These are phyloP conservation scores for Pangasius larnaudii DNA, from an alignment of 2,797 vertebrate genomes.

Conservation along the genomic window DNA sequence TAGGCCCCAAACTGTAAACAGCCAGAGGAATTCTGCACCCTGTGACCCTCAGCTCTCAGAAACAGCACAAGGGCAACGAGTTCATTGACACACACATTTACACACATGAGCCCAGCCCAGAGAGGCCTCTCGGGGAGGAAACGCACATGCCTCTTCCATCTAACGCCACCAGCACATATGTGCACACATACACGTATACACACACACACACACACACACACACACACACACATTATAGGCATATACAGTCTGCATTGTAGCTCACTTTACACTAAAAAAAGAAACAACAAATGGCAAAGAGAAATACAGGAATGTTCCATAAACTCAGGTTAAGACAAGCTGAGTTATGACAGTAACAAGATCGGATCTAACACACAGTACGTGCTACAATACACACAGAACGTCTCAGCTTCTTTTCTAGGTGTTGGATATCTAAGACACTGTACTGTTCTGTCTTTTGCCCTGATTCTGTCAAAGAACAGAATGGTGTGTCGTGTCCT, in stretches of 20 bases:
- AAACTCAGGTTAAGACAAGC: constrained; percentile 29
- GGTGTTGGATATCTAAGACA: constrained; percentile 51
- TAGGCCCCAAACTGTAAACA: constrained; percentile 71
- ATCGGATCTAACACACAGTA: background rate
- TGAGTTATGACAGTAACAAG: constrained; percentile 12
- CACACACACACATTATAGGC: background rate
- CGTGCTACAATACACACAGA: background rate
- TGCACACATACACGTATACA: constrained; percentile 24
- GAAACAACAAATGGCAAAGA: constrained; percentile 2
- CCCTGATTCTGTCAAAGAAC: constrained; percentile 54
- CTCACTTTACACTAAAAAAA: background rate
- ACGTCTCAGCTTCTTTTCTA: constrained; percentile 35
- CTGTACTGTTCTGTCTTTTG: constrained; percentile 50
- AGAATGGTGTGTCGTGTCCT: constrained; percentile 36
- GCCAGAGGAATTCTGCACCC: constrained; percentile 81
- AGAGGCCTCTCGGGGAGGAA: constrained; percentile 77
- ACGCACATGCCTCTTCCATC: constrained; percentile 76
- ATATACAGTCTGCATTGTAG: background rate
- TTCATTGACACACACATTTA: constrained; percentile 65
- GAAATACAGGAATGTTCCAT: background rate
- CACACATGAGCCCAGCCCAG: constrained; percentile 33
- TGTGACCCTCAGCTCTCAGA: constrained; percentile 76
- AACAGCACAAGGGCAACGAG: constrained; percentile 78
- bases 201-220: constrained; percentile 36
- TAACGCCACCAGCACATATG: constrained; percentile 63